These are phyloP conservation scores for Loripinus fragilis DNA, from an alignment of 2,888 invertebrate genomes.

Conservation along the genomic window DNA sequence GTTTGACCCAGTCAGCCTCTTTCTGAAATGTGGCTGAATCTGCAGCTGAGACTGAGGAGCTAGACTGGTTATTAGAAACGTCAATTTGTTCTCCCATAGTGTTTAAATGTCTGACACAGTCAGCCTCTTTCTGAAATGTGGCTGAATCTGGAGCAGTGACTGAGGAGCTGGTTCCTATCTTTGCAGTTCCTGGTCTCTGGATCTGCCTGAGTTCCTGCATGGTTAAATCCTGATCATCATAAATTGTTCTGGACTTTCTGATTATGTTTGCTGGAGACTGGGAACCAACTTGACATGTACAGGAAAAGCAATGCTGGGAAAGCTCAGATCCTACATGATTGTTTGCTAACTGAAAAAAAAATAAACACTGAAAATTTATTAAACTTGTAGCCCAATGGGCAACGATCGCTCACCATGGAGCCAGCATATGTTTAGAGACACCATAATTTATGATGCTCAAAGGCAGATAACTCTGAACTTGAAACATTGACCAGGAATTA, in stretches of 20 bases:
- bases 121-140: not conserved
- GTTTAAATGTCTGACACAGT: not conserved
- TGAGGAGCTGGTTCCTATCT: not conserved
- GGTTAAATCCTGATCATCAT: constrained; percentile 4
- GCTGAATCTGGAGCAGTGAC: not conserved
- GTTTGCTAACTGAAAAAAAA: not conserved
- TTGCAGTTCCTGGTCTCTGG: not conserved
- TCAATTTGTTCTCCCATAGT: not conserved
- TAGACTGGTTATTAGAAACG: not conserved
- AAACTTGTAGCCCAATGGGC: too few species aligned
- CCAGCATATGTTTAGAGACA: too few species aligned
- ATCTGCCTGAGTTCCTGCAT: not conserved
- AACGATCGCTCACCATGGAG: too few species aligned
- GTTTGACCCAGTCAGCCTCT: not conserved
- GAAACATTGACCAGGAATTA: too few species aligned
- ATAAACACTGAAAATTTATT: too few species aligned
- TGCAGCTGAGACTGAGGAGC: not conserved
- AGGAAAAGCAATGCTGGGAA: not conserved
- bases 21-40: not conserved
- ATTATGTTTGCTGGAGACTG: not conserved
- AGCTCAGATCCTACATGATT: not conserved
- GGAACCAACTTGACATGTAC: not conserved
- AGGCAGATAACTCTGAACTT: too few species aligned
- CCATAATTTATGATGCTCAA: too few species aligned
- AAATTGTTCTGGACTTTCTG: not conserved